A percentile compares a stretch with the other conserved stretches of the same genome.
phyloP scores from a whole-genome alignment of 2,113 vertebrate species.

The Nettapus auritus region DNA sequence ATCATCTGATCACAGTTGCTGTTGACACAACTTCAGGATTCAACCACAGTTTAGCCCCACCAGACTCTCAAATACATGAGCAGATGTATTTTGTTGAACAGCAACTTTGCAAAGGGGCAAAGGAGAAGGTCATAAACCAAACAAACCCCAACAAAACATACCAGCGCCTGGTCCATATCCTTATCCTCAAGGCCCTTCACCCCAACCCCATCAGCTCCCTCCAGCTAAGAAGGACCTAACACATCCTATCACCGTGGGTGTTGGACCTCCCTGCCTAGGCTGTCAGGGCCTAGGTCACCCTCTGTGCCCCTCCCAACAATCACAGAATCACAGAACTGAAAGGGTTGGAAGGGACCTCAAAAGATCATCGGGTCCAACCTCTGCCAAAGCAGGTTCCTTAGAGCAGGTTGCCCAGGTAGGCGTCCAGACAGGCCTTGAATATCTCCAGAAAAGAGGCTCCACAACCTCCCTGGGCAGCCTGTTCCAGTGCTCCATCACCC shows the following conservation, averaged over 20 bases:
- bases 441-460: too few species aligned
- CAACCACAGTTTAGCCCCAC: neutral
- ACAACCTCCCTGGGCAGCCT: too few species aligned
- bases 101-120: neutral
- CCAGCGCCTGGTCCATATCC: fast-evolving
- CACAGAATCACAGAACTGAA: too few species aligned
- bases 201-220: fast-evolving
- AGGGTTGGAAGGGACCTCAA: too few species aligned
- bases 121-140: neutral
- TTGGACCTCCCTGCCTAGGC: neutral
- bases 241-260: neutral
- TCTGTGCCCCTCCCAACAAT: neutral
- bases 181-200: neutral
- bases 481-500: too few species aligned
- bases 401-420: too few species aligned
- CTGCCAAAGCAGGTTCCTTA: too few species aligned
- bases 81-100: neutral
- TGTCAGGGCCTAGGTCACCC: fast-evolving
- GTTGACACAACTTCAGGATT: neutral
- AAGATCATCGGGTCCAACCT: too few species aligned
- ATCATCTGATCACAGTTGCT: neutral
- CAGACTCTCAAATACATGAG: neutral
- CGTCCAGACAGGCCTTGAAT: too few species aligned
- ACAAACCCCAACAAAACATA: neutral
- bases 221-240: neutral